Base-by-base conservation (phyloP, 2,888 invertebrate genomes). In the Actias luna region DNA sequence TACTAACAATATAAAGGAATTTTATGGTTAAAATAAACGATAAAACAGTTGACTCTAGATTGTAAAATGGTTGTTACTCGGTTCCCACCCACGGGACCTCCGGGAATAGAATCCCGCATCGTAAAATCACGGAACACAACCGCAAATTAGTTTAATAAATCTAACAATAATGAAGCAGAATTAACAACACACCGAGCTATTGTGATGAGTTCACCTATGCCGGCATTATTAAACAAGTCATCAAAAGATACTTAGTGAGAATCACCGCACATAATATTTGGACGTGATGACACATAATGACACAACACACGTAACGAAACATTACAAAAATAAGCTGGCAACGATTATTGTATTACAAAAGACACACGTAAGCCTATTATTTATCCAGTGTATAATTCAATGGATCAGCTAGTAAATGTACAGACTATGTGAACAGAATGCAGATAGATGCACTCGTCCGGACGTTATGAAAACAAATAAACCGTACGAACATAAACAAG, bases 61-160 rank as follows among this genome's bases (percentile, higher is more conserved):
- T 74, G 80, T 83, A 80, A 84, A 84, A 81, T 63, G 75, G 76
- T 78, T 78, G 79, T 72, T 78, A 74, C 80, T 79, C 78, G 79
- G 79, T 77, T 77, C 76, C 85, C 85, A 85, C 87, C 86, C 86
- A 88, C 87, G 79, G 71, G 72, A 71, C 75, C 75, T 77, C 79
- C 81, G 75, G 76, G 82, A 89, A 89, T 89, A 89, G 84, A 81
- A 64, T 65, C 72, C 67, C 72, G 68, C 85, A 84, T 85, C 88
- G 82, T 84, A 85, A 85, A 84, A 79, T 71, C 79, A 74, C 73
- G 75, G 74, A 83, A 85, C 80, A 82, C 82, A 83, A 84, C 84
- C 82, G 77, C 83, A 80, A 82, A 78, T 74, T 70, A 74, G 72
- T 73, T 76, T 72, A 83, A 84, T 80, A 74, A 67, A 78, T 78